Conservation (phyloP, 2,888 invertebrate genomes). For the Drosophila crucigera region DNA sequence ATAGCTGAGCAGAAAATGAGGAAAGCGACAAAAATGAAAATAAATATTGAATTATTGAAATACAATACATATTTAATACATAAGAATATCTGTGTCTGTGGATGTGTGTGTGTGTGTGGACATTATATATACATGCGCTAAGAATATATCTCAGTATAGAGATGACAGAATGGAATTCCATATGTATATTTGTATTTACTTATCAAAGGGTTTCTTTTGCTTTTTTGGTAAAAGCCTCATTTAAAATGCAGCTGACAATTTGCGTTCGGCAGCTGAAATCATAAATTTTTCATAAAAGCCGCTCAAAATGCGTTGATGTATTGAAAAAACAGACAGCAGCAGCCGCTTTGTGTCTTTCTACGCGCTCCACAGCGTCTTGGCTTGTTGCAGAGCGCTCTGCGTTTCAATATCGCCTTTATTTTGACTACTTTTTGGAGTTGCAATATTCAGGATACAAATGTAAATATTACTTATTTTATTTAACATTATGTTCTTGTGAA, state of each 20-base stretch:
- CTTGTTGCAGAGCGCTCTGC: slow-evolving; percentile 1
- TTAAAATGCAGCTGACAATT: slow-evolving; percentile 70
- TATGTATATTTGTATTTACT: slow-evolving; percentile 38
- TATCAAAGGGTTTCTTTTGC: slow-evolving; percentile 54
- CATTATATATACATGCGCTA: slow-evolving; percentile 8
- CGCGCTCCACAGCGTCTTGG: slow-evolving; percentile 47
- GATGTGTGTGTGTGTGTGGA: not conserved
- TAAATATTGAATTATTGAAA: slow-evolving; percentile 80
- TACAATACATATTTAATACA: slow-evolving; percentile 59
- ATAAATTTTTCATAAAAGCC: slow-evolving; percentile 61
- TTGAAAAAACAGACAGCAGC: slow-evolving; percentile 27
- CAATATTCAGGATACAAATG: not conserved
- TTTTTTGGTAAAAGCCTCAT: slow-evolving; percentile 41
- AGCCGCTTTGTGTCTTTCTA: slow-evolving; percentile 28
- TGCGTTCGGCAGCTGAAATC: slow-evolving; percentile 54
- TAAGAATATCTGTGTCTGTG: slow-evolving; percentile 2
- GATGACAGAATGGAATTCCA: slow-evolving; percentile 22
- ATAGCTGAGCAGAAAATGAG: slow-evolving; percentile 55
- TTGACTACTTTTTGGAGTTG: not conserved
- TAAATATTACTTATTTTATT: not conserved
- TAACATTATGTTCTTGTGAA: not conserved
- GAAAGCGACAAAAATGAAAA: slow-evolving; percentile 62
- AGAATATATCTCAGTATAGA: slow-evolving; percentile 20
- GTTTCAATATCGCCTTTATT: not conserved
- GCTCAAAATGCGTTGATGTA: slow-evolving; percentile 58